Evolutionary conservation across 2,797 vertebrate genomes (phyloP).

Genomic region (Staurois parvus): DNA sequence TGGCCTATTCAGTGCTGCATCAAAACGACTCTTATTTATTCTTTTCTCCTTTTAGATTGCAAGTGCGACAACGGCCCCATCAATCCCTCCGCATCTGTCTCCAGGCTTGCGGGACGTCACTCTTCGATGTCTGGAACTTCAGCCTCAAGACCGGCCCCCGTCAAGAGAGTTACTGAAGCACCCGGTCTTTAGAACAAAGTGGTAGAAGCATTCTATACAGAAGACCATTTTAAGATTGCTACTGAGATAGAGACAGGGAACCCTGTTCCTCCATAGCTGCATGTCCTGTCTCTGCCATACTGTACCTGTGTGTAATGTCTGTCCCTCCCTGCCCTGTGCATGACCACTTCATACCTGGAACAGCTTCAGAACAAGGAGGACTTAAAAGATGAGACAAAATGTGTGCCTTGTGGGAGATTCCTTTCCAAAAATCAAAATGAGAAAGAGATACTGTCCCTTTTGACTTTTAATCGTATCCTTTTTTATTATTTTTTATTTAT

Average conservation of each 20-base stretch:
- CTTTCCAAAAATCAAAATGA: background rate
- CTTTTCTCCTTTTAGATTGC: conserved; percentile 80
- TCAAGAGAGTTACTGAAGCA: conserved; percentile 89
- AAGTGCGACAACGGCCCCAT: conserved; percentile 86
- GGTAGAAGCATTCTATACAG: conserved; percentile 75
- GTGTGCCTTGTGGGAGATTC: conserved; percentile 76
- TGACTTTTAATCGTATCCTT: background rate
- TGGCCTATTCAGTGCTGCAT: too few species aligned
- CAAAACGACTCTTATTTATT: background rate
- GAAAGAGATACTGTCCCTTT: background rate
- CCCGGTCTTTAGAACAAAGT: conserved; percentile 85
- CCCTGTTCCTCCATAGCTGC: conserved; percentile 61
- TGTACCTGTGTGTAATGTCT: conserved; percentile 61
- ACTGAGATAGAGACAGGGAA: conserved; percentile 68
- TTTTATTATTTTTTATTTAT: conserved; percentile 32
- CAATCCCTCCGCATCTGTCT: conserved; percentile 84
- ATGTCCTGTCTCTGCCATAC: conserved; percentile 65
- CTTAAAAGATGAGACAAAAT: background rate
- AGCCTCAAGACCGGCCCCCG: conserved; percentile 86
- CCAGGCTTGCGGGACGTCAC: conserved; percentile 88
- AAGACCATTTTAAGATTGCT: conserved; percentile 68
- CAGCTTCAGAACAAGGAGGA: conserved; percentile 76
- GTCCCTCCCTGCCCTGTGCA: conserved; percentile 70
- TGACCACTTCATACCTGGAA: conserved; percentile 77
- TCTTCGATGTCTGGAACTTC: conserved; percentile 88